Evolutionary conservation across 2,113 vertebrate genomes (phyloP), one percentile per base, ranked within the genome.

Genomic region (Ploceus nigricollis): DNA sequence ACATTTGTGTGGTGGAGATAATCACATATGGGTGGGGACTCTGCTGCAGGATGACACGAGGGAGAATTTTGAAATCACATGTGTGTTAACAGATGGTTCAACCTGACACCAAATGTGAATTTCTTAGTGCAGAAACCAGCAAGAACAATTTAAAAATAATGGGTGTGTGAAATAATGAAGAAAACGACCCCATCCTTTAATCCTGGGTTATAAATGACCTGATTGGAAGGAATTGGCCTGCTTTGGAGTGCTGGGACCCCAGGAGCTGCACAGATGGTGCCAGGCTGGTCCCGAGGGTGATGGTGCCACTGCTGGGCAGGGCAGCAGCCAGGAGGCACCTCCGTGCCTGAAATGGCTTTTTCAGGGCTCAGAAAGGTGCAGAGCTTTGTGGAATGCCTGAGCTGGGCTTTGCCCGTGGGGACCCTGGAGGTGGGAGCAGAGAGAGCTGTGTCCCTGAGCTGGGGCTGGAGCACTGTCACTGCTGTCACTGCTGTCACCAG

Each of bases 11-110:
- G 70, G 53, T n/a, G 65, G 27, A 48, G 91, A 56, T 21, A 90
- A 31, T 89, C 76, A 3, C 4, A 10, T 13, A 17, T 17, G 37
- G 72, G 60, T 69, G 83, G 87, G 65, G 83, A 61, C 42, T 76
- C 20, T 79, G 75, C 66, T 84, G 82, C 31, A 40, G 84, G 64
- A 8, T 47, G 89, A 18, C 71, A 88, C 0, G 86, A 92, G 91
- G 82, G 66, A 82, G 77, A 89, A 42, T 25, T 77, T 30, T 81
- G 77, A 65, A 91, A 70, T 83, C 47, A 33, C 66, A 6, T 56
- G 76, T 93, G 85, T 70, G 72, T 37, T 78, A 94, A 53, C 91
- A 95, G 96, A 96, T 96, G 96, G 96, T 50, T 73, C 56, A 73
- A 96, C 72, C 89, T 87, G 93, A 65, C 68, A 94, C 51, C 89